Percentiles rank a stretch among this genome's conserved stretches.
phyloP scores from a whole-genome alignment of 2,888 invertebrate species.

The Eurytoma californica region DNA sequence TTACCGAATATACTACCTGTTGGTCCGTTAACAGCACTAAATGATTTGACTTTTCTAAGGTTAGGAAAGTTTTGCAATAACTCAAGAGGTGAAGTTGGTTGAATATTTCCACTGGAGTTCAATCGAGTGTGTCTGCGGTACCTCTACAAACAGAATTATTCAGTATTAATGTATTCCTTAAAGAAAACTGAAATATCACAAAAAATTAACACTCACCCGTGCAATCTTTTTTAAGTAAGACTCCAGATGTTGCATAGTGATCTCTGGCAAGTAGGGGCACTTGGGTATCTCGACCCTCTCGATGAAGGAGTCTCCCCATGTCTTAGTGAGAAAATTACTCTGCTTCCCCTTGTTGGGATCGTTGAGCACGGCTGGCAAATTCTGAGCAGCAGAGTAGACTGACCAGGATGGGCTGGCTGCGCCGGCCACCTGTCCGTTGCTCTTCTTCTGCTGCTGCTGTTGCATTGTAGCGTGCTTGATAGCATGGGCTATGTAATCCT shows the following conservation, averaged over 20 bases:
- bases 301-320: slow-evolving; percentile 97
- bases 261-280: slow-evolving; percentile 88
- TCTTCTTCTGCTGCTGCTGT: slow-evolving; percentile 73
- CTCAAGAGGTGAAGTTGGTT: slow-evolving; percentile 71
- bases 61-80: slow-evolving; percentile 74
- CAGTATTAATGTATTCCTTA: neutral
- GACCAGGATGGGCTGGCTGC: slow-evolving; percentile 79
- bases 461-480: slow-evolving; percentile 78
- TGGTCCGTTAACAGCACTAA: slow-evolving; percentile 67
- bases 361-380: slow-evolving; percentile 95
- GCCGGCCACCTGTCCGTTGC: slow-evolving; percentile 74
- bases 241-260: slow-evolving; percentile 90
- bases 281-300: slow-evolving; percentile 87
- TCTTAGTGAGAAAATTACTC: slow-evolving; percentile 94
- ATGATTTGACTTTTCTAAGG: slow-evolving; percentile 72
- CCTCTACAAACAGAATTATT: slow-evolving; percentile 69
- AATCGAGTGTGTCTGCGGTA: slow-evolving; percentile 76
- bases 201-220: slow-evolving; percentile 67
- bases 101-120: slow-evolving; percentile 67
- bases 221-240: slow-evolving; percentile 88
- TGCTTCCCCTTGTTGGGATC: slow-evolving; percentile 95
- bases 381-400: slow-evolving; percentile 94
- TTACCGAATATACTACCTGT: slow-evolving; percentile 53
- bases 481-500: slow-evolving; percentile 92
- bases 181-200: neutral